phyloP scores from a whole-genome alignment of 2,888 invertebrate genomes.

The Nasonovia ribisnigri region DNA sequence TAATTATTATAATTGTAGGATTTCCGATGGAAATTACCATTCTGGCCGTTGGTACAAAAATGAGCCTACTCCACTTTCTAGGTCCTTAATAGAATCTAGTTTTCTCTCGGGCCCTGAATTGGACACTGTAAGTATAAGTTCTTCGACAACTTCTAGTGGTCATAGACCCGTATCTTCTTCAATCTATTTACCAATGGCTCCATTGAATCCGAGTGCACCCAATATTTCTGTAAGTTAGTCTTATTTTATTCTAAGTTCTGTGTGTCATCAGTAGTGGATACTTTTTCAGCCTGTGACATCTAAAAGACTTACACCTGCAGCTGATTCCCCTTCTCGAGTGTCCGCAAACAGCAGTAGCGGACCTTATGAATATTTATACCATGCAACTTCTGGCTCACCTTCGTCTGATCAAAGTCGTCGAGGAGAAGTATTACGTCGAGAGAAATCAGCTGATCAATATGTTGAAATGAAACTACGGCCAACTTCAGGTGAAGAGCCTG shows the following conservation, averaged over 20 bases:
- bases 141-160: slow-evolving; percentile 74
- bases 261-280: background rate
- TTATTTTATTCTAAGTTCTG: background rate
- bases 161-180: slow-evolving; percentile 59
- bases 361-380: slow-evolving; percentile 54
- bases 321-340: slow-evolving; percentile 44
- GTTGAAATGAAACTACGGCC: slow-evolving; percentile 78
- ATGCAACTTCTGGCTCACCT: slow-evolving; percentile 56
- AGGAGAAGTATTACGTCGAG: slow-evolving; percentile 74
- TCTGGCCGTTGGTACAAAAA: slow-evolving; percentile 64
- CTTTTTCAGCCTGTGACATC: slow-evolving; percentile 69
- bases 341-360: slow-evolving; percentile 36
- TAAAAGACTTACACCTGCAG: slow-evolving; percentile 61
- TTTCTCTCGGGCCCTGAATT: slow-evolving; percentile 76
- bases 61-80: slow-evolving; percentile 69
- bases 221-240: slow-evolving; percentile 58
- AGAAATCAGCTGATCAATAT: slow-evolving; percentile 83
- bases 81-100: slow-evolving; percentile 74
- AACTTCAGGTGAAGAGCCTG: slow-evolving; percentile 70
- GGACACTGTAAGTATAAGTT: slow-evolving; percentile 76
- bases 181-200: slow-evolving; percentile 52
- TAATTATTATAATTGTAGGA: background rate
- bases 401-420: slow-evolving; percentile 61
- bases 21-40: slow-evolving; percentile 64
- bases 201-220: slow-evolving; percentile 29